Evolutionary conservation across 2,113 vertebrate genomes (phyloP).

Genomic region (Machaerirhynchus nigripectus): DNA sequence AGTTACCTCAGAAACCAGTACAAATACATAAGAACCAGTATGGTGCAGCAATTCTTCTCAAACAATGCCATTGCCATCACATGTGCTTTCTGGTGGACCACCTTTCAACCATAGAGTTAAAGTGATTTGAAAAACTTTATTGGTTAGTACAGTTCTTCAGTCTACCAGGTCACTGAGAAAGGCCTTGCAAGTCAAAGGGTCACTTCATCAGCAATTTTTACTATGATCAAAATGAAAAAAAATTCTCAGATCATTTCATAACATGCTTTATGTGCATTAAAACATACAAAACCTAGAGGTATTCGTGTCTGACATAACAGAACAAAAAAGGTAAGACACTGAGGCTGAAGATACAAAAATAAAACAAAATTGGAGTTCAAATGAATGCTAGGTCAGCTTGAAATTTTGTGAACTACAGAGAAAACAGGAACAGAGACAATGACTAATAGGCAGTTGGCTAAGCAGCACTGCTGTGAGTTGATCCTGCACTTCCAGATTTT

Average conservation of each 20-base stretch:
- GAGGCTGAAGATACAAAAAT: background rate
- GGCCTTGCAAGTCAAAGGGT: background rate
- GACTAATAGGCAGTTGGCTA: background rate
- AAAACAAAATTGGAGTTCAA: background rate
- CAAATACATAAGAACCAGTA: rapidly evolving
- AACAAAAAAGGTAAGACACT: background rate
- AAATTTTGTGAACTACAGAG: background rate
- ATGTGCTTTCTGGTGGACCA: background rate
- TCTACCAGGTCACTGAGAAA: background rate
- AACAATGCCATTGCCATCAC: background rate
- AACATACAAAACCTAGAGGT: background rate
- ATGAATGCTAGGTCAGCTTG: background rate
- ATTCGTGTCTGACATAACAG: background rate
- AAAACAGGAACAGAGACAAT: background rate
- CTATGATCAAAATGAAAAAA: background rate
- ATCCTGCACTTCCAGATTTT: background rate
- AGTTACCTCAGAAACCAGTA: background rate
- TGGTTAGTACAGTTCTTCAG: background rate
- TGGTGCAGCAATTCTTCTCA: background rate
- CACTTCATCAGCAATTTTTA: background rate
- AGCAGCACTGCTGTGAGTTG: background rate
- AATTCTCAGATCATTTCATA: background rate
- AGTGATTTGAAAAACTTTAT: background rate
- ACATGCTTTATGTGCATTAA: background rate
- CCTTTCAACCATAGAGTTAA: rapidly evolving